A percentile compares a stretch with the other conserved stretches of the same genome.
Evolutionary conservation across 2,113 vertebrate genomes (phyloP).

Genomic region (Pteropus alecto): DNA sequence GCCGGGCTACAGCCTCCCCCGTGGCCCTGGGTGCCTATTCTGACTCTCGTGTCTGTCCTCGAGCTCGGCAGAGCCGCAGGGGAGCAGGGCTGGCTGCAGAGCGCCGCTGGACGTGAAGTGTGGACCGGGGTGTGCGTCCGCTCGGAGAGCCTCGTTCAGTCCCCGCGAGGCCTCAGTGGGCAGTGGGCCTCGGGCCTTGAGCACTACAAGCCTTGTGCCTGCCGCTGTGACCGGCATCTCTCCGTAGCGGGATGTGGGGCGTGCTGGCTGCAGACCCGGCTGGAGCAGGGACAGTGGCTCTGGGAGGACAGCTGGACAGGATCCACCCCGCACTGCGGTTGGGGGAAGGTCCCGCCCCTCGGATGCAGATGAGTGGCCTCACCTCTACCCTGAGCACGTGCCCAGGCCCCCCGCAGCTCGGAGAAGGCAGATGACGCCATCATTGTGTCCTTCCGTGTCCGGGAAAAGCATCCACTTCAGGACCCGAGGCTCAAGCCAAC

Average conservation of each 20-base stretch:
- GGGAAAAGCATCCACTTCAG: rapidly evolving
- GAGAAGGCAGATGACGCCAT: too few species aligned
- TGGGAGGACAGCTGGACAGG: rapidly evolving
- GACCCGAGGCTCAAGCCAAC: rapidly evolving
- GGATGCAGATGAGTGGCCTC: neutral
- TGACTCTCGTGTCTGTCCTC: too few species aligned
- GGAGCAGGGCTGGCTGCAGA: too few species aligned
- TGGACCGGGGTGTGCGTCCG: too few species aligned
- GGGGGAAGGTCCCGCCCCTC: neutral
- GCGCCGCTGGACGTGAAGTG: too few species aligned
- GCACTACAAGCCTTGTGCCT: neutral
- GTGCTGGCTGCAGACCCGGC: neutral
- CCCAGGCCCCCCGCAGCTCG: neutral
- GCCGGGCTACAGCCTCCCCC: too few species aligned
- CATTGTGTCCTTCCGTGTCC: rapidly evolving
- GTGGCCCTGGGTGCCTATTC: too few species aligned
- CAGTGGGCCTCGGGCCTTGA: rapidly evolving
- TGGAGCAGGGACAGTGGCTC: too few species aligned
- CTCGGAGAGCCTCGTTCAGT: too few species aligned
- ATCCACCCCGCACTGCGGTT: rapidly evolving
- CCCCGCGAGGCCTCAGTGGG: neutral
- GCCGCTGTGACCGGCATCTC: rapidly evolving
- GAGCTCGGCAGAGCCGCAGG: too few species aligned
- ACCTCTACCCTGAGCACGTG: too few species aligned
- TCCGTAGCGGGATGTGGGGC: rapidly evolving